Evolutionary conservation across 2,113 vertebrate species (phyloP), one percentile per base, ranked within the genome.

Genomic region (Nesospiza acunhae): DNA sequence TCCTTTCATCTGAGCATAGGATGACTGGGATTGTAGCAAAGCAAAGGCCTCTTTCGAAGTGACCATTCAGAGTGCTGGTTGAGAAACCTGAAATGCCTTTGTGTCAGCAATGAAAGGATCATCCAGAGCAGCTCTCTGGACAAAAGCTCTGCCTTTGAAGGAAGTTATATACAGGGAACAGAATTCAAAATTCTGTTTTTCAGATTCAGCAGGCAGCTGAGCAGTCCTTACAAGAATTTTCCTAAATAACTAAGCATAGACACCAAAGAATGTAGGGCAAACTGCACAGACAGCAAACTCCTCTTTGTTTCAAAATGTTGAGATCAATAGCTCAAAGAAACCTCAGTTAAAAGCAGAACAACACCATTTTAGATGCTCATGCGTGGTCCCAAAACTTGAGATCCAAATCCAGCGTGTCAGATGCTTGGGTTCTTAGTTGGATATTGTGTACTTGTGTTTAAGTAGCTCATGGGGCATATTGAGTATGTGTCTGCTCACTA

Each of bases 21-120:
- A 49, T 82, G 58, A 31, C 50, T 89, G 63, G 59, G 62, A 72
- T 19, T 84, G 62, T 8, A 75, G 41, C 46, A 50, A 83, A 73
- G 58, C 41, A 86, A 69, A 94, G 12, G n/a, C 31, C 79, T 60
- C 82, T 93, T 94, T 92, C 77, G 86, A 55, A 79, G 33, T 90
- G 87, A 47, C 52, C 46, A 23, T 85, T 92, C 73, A 58, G 49
- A 73, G 85, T 55, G 26, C 70, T 92, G 64, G 23, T 68, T 35
- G 39, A 62, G 84, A 63, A 77, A 81, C 49, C 46, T 33, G 66
- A 60, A 86, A 60, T 22, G 9, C 10, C 49, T 60, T 73, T 93
- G n/a, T 73, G 15, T 44, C 56, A 84, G 70, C n/a, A 60, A 28
- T 58, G 72, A 28, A 81, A 84, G 46, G 33, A 73, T 53, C 1